These are phyloP conservation scores for Poecilus cupreus DNA, from an alignment of 2,888 invertebrate genomes.

Conservation along the genomic window DNA sequence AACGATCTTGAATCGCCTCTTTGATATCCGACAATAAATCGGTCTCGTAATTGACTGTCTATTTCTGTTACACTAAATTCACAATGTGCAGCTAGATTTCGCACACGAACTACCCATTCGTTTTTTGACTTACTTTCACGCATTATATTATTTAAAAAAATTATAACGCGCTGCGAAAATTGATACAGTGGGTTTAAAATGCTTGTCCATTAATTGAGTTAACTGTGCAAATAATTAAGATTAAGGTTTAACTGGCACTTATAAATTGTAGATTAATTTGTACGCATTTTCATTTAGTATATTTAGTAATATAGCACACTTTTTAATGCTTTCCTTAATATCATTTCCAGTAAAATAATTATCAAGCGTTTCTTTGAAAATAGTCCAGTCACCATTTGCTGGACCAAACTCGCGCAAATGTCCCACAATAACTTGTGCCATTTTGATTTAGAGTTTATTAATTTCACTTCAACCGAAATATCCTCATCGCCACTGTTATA, in stretches of 20 bases:
- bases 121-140: constrained; percentile 3
- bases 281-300: constrained; percentile 31
- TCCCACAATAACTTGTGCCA: constrained; percentile 29
- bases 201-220: constrained; percentile 50
- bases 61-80: constrained; percentile 44
- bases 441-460: too few species aligned
- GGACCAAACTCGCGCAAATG: constrained; percentile 59
- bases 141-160: constrained; percentile 47
- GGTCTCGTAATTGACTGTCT: constrained; percentile 11
- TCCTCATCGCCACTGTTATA: constrained; percentile 42
- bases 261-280: constrained; percentile 60
- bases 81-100: constrained; percentile 51
- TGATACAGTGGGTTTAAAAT: constrained; percentile 49
- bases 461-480: background rate
- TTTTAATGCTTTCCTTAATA: background rate
- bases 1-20: constrained; percentile 45
- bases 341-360: constrained; percentile 59
- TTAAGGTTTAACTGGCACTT: constrained; percentile 55
- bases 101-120: constrained; percentile 52
- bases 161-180: constrained; percentile 42
- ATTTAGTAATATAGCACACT: constrained; percentile 57
- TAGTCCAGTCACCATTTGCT: constrained; percentile 56
- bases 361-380: constrained; percentile 53
- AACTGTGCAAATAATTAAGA: constrained; percentile 53
- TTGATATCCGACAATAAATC: constrained; percentile 7